These are phyloP conservation scores for Tetrao urogallus DNA, from an alignment of 2,113 vertebrate species.

Conservation along the genomic window DNA sequence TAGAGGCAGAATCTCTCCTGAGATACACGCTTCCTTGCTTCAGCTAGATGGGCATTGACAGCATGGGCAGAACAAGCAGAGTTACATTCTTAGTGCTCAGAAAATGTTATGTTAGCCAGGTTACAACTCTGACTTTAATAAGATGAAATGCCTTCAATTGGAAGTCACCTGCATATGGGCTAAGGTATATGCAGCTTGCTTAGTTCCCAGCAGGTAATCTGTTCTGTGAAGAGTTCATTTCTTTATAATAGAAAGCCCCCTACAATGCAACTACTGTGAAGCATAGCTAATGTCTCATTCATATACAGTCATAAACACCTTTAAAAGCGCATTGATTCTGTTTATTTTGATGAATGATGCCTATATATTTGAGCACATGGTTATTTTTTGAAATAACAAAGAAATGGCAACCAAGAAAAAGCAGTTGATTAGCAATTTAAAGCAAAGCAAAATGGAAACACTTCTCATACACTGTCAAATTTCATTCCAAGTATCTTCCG, in stretches of 20 bases:
- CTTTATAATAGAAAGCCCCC: not conserved
- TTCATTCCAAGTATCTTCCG: constrained; percentile 22
- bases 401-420: constrained; percentile 55
- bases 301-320: constrained; percentile 10
- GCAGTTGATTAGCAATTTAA: constrained; percentile 58
- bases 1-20: not conserved
- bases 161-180: not conserved
- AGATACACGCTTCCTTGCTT: not conserved
- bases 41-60: not conserved
- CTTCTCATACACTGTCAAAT: constrained; percentile 36
- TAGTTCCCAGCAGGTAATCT: constrained; percentile 19
- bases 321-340: constrained; percentile 51
- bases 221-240: not conserved
- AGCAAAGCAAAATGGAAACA: constrained; percentile 44
- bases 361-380: constrained; percentile 28
- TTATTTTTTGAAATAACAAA: constrained; percentile 57
- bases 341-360: constrained; percentile 35
- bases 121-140: constrained; percentile 30
- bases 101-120: not conserved
- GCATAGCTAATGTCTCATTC: constrained; percentile 14
- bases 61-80: not conserved
- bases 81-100: not conserved
- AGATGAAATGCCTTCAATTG: constrained; percentile 17
- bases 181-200: not conserved
- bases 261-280: constrained; percentile 34